A percentile compares a stretch with the other conserved stretches of the same genome.
Conservation (phyloP, 2,888 invertebrate species). For the Drosophila anomalata region DNA sequence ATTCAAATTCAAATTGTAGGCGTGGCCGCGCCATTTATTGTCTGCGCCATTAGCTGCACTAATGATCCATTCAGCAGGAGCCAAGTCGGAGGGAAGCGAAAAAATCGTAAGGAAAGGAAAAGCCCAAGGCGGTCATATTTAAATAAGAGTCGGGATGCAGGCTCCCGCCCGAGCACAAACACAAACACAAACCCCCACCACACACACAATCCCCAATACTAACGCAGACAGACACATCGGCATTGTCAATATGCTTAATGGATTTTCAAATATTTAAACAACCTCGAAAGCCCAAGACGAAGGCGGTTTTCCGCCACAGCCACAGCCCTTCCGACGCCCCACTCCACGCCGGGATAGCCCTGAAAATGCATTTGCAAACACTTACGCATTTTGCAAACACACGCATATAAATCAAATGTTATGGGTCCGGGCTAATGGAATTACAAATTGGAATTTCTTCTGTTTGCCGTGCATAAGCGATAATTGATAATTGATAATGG, state of each 20-base stretch:
- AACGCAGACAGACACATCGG: constrained; percentile 47
- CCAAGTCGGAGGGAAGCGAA: constrained; percentile 35
- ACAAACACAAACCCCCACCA: constrained; percentile 10
- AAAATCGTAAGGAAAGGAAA: constrained; percentile 25
- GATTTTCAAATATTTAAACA: constrained; percentile 80
- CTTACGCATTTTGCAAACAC: constrained; percentile 60
- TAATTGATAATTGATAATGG: constrained; percentile 48
- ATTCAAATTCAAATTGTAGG: constrained; percentile 72
- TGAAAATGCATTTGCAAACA: constrained; percentile 65
- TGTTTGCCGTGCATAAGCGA: constrained; percentile 36
- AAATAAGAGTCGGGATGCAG: constrained; percentile 44
- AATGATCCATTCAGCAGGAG: constrained; percentile 73
- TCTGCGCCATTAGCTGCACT: constrained; percentile 78
- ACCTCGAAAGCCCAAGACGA: constrained; percentile 48
- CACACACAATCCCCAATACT: constrained; percentile 4
- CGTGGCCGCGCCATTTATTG: constrained; percentile 73
- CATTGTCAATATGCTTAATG: constrained; percentile 80
- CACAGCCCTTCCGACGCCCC: background rate
- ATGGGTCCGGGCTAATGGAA: constrained; percentile 40
- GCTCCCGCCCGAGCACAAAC: constrained; percentile 14
- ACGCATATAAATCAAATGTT: constrained; percentile 60
- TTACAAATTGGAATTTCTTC: constrained; percentile 42
- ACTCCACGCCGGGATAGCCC: background rate
- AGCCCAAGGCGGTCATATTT: constrained; percentile 48
- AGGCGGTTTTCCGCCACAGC: constrained; percentile 24